Evolutionary conservation across 2,797 vertebrate species (phyloP), one percentile per base, ranked within the genome.

Genomic region (Octomys mimax): DNA sequence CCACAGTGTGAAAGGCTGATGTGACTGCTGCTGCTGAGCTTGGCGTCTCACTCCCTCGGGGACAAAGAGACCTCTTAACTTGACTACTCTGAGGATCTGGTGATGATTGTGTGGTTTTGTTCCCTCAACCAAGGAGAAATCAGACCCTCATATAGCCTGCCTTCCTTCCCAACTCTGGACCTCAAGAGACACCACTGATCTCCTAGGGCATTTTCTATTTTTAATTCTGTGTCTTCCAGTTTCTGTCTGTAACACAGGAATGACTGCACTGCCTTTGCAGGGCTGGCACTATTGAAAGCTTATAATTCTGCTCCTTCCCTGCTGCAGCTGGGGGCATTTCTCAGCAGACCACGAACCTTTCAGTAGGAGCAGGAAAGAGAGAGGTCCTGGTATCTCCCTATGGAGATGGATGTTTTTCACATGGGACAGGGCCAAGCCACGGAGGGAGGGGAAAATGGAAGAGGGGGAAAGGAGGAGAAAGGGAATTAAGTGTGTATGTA

Each of bases 31-130:
- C 22, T 18, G 5, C 49, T 28, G 42, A 75, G 46, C 31, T 64
- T 46, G 8, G n/a, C n/a, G 52, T 2, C 0, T 3, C 0, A 33
- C 10, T 36, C 0, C 28, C 10, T 33, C 18, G 0, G 2, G 2
- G 39, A 39, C 31, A 16, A 54, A 91, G 54, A 57, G 24, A 68
- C 24, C 10, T 31, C 6, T 28, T 54, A 46, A 19, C 66, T 64
- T 52, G 7, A 28, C 12, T 33, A 8, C 7, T 28, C 12, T 0
- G 0, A 77, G 68, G 19, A 81, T 33, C 19, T 28, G 26, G 59
- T 24, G 9, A 91, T 26, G 22, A 36, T 24, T 39, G 39, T 12
- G 5, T 11, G 22, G 21, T 28, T 87, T 87, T n/a, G 6, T 82
- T 70, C 6, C 18, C 39, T 39, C 24, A 11, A n/a, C 1, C 22